Conservation (phyloP, 2,113 vertebrate genomes). For the Motacilla tschutschensis region DNA sequence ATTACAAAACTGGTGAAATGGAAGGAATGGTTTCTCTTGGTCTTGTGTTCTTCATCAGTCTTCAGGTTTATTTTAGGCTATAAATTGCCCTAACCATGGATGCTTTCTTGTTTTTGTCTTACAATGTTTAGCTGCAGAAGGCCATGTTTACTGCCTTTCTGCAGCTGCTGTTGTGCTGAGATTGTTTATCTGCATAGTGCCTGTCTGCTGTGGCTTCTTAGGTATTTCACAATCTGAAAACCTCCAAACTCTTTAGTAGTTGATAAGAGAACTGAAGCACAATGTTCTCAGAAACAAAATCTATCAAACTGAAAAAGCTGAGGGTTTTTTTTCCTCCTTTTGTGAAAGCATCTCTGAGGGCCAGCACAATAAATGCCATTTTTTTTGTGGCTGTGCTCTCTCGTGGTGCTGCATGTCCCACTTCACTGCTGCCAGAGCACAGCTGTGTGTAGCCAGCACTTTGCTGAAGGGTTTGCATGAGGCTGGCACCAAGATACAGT, state of each 20-base stretch:
- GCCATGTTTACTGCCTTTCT: slow-evolving; percentile 56
- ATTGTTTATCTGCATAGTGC: slow-evolving; percentile 59
- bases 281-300: slow-evolving; percentile 28
- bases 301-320: not conserved
- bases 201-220: slow-evolving; percentile 43
- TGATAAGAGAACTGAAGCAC: slow-evolving; percentile 25
- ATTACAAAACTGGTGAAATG: slow-evolving; percentile 44
- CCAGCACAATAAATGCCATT: not conserved
- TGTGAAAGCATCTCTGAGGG: not conserved
- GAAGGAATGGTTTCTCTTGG: slow-evolving; percentile 22
- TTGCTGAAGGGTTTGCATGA: not conserved
- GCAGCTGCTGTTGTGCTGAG: slow-evolving; percentile 58
- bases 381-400: not conserved
- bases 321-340: not conserved
- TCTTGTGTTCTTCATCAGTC: slow-evolving; percentile 45
- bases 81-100: slow-evolving; percentile 28
- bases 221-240: slow-evolving; percentile 61
- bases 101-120: slow-evolving; percentile 52
- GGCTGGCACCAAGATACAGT: not conserved
- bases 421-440: not conserved
- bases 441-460: not conserved
- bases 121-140: slow-evolving; percentile 52
- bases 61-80: slow-evolving; percentile 49
- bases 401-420: not conserved
- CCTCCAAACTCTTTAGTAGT: not conserved